phyloP scores from a whole-genome alignment of 1,140 invertebrate genomes.

The Luehdorfia chinensis region DNA sequence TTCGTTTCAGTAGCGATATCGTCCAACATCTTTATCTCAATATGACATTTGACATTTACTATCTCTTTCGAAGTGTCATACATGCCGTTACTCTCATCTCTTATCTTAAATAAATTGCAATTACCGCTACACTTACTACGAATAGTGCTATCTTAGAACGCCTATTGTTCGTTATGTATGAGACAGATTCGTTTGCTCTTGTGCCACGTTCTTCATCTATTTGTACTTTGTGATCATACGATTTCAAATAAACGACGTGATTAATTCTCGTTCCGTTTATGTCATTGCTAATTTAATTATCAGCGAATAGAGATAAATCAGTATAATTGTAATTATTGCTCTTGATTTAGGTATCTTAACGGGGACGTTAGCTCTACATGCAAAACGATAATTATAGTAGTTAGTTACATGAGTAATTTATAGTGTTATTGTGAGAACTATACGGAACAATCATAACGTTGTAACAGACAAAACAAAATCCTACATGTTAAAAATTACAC shows the following conservation, averaged over 20 bases:
- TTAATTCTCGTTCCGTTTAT: constrained; percentile 45
- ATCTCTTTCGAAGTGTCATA: constrained; percentile 48
- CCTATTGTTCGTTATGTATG: too few relatives aligned
- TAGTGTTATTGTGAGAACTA: too few relatives aligned
- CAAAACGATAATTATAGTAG: constrained; percentile 2
- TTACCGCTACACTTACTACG: constrained; percentile 24
- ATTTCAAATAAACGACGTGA: constrained; percentile 35
- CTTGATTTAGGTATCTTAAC: constrained; percentile 41
- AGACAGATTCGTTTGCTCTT: constrained; percentile 1
- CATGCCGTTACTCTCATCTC: constrained; percentile 47
- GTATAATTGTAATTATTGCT: constrained; percentile 38
- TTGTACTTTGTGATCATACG: constrained; percentile 23
- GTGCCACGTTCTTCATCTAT: background rate
- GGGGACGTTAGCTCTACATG: constrained; percentile 24
- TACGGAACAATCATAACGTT: too few relatives aligned
- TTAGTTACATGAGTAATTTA: constrained; percentile 2
- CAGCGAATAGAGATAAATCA: constrained; percentile 36
- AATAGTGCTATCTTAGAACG: background rate
- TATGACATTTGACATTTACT: constrained; percentile 48
- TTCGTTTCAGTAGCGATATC: too few relatives aligned
- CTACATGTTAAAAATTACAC: too few relatives aligned
- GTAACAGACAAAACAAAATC: too few relatives aligned
- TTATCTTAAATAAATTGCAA: constrained; percentile 40
- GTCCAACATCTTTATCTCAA: constrained; percentile 34
- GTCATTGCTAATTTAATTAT: constrained; percentile 49